Evolutionary conservation across 2,797 vertebrate genomes (phyloP).

Genomic region (Chiroxiphia lanceolata): DNA sequence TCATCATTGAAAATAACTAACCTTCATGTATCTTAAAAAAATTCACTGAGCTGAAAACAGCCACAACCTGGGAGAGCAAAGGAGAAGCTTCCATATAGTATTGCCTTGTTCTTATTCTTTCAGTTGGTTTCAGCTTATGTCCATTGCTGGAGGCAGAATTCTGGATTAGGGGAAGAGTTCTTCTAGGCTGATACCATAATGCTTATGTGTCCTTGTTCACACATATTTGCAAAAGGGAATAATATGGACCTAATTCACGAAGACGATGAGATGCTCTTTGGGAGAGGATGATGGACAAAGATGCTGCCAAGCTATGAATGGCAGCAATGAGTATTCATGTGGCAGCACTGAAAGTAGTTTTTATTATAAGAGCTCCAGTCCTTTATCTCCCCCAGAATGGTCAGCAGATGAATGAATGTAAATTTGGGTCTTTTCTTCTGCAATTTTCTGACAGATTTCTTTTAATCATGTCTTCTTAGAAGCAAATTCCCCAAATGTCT

Average conservation of each 20-base stretch:
- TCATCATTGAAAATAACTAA: neutral
- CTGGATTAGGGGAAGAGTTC: neutral
- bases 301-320: neutral
- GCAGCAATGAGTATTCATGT: neutral
- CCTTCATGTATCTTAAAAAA: neutral
- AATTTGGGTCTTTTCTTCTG: neutral
- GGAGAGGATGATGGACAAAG: neutral
- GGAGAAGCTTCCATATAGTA: neutral
- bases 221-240: neutral
- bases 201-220: neutral
- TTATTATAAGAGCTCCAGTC: neutral
- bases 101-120: neutral
- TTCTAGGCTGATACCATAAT: neutral
- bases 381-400: neutral
- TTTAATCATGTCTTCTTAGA: neutral
- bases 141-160: neutral
- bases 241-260: fast-evolving
- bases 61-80: neutral
- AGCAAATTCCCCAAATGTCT: neutral
- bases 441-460: neutral
- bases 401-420: neutral
- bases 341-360: neutral
- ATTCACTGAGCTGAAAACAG: neutral
- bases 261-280: neutral
- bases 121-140: neutral